A percentile compares a stretch with the other conserved stretches of the same genome.
Conservation (phyloP, 2,797 vertebrate species). For the Spondyliosoma cantharus region DNA sequence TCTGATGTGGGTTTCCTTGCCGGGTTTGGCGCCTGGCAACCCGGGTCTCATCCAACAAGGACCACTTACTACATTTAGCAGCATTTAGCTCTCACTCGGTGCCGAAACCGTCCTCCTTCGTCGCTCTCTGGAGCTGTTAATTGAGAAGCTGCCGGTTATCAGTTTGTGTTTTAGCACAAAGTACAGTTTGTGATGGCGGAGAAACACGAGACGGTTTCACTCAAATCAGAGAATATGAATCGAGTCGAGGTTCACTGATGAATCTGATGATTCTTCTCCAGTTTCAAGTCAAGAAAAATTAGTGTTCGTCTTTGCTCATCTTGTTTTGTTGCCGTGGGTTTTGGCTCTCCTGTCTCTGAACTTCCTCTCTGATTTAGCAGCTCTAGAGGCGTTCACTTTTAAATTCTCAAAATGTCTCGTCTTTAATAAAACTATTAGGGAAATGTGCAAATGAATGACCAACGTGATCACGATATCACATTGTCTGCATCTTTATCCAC, state of each 20-base stretch:
- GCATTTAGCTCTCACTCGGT: too few relatives aligned
- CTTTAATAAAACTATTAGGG: background rate
- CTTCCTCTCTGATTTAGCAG: background rate
- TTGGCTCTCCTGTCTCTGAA: background rate
- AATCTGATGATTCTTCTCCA: background rate
- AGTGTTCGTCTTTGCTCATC: background rate
- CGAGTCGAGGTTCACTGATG: background rate
- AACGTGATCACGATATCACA: background rate
- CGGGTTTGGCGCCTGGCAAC: too few relatives aligned
- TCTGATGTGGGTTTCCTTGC: too few relatives aligned
- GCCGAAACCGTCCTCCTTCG: too few relatives aligned
- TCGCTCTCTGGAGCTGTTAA: too few relatives aligned
- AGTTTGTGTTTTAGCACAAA: too few relatives aligned
- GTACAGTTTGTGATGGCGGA: too few relatives aligned
- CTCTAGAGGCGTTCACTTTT: background rate
- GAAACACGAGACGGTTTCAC: too few relatives aligned
- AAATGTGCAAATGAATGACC: background rate
- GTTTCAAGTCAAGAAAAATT: background rate
- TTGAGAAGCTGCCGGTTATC: too few relatives aligned
- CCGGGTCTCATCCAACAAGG: too few relatives aligned
- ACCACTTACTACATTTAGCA: too few relatives aligned
- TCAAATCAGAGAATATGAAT: background rate
- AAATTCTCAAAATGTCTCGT: background rate
- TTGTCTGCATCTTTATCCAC: too few relatives aligned
- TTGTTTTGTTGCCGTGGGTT: background rate